A percentile compares a stretch with the other conserved stretches of the same genome.
phyloP scores from a whole-genome alignment of 2,113 vertebrate genomes.

The Cinclus mexicanus region DNA sequence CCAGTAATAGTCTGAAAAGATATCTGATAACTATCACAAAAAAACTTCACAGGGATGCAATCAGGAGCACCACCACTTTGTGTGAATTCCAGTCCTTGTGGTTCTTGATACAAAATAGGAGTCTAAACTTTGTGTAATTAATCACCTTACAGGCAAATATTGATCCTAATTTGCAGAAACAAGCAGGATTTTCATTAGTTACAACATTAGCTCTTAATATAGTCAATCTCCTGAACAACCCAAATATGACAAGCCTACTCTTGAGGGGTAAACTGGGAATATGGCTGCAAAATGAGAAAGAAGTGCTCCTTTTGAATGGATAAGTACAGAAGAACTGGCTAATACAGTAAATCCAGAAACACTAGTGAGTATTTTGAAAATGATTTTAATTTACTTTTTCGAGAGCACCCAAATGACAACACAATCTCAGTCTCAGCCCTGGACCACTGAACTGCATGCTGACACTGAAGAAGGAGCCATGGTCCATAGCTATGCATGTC shows the following conservation, averaged over 20 bases:
- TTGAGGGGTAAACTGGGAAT: background rate
- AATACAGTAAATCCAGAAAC: background rate
- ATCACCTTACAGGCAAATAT: background rate
- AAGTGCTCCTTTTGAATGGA: background rate
- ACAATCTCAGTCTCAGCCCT: background rate
- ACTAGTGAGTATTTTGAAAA: background rate
- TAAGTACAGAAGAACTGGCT: background rate
- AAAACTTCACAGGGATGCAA: background rate
- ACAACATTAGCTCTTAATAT: background rate
- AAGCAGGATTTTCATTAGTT: background rate
- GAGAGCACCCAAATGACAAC: background rate
- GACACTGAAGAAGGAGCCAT: background rate
- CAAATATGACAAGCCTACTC: background rate
- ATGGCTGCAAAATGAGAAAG: background rate
- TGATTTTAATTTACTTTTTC: background rate
- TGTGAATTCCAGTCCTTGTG: background rate
- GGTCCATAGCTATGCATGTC: background rate
- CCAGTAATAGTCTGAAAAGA: background rate
- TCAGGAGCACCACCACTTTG: accelerated
- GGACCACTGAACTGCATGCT: background rate
- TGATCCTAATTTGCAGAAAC: background rate
- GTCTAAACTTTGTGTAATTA: background rate
- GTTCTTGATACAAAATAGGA: background rate
- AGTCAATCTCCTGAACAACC: background rate
- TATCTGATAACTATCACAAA: background rate